Conservation (phyloP, 2,888 invertebrate genomes). For the Neoitamus cyanurus region DNA sequence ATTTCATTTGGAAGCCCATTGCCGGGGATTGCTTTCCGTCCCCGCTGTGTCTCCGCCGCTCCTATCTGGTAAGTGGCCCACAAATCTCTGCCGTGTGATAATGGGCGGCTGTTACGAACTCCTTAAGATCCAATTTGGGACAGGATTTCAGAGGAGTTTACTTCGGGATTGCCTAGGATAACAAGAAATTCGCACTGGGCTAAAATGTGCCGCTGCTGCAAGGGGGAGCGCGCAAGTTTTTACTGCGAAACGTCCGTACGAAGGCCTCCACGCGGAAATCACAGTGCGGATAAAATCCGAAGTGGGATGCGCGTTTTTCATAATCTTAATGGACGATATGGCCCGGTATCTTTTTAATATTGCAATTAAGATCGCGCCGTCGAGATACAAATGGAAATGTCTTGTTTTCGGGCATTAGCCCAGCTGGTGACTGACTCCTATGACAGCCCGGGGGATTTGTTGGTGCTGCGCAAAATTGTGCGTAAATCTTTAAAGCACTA, state of each 20-base stretch:
- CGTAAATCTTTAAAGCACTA: not conserved
- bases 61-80: slow-evolving; percentile 15
- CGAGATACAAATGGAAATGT: not conserved
- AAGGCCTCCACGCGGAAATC: not conserved
- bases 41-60: not conserved
- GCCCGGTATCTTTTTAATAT: not conserved
- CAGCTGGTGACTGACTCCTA: not conserved
- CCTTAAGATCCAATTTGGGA: slow-evolving; percentile 44
- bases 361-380: not conserved
- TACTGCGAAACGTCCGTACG: not conserved
- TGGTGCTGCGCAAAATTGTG: not conserved
- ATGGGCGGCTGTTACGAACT: slow-evolving; percentile 30
- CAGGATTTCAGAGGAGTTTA: slow-evolving; percentile 40
- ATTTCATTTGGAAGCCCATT: slow-evolving; percentile 10
- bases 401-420: not conserved
- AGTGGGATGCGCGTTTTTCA: not conserved
- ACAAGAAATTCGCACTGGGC: not conserved
- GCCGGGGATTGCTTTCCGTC: not conserved
- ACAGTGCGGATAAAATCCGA: not conserved
- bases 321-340: not conserved
- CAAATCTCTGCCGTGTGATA: slow-evolving; percentile 42
- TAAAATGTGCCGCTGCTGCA: not conserved
- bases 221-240: not conserved
- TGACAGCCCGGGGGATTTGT: not conserved
- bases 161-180: slow-evolving; percentile 12